Evolutionary conservation across 1,140 invertebrate genomes (phyloP).

Genomic region (Bombus soroeensis): DNA sequence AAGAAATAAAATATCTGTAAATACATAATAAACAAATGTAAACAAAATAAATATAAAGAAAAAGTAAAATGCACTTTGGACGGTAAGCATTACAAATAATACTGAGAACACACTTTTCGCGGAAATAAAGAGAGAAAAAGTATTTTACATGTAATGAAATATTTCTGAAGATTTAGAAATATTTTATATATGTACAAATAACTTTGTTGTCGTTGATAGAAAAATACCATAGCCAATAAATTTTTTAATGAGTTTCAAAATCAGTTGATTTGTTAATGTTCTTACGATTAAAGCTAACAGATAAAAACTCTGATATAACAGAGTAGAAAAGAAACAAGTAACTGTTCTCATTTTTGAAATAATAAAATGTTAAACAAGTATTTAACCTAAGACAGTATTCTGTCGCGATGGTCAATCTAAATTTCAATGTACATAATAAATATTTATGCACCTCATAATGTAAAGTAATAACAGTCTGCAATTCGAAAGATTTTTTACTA

Average conservation of each 20-base stretch:
- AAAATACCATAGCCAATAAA: not conserved
- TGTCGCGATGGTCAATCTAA: slow-evolving; percentile 15
- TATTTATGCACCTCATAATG: slow-evolving; percentile 36
- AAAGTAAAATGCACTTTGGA: slow-evolving; percentile 75
- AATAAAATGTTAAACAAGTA: not conserved
- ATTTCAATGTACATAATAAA: slow-evolving; percentile 43
- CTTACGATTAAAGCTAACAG: not conserved
- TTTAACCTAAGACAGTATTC: not conserved
- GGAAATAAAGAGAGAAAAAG: slow-evolving; percentile 37
- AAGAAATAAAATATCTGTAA: slow-evolving; percentile 65
- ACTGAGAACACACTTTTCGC: slow-evolving; percentile 59
- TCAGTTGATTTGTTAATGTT: not conserved
- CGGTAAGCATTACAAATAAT: slow-evolving; percentile 78
- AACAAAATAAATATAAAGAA: slow-evolving; percentile 70
- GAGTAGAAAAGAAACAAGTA: not conserved
- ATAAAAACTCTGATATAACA: not conserved
- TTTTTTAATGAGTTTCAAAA: slow-evolving; percentile 13
- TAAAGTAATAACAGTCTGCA: slow-evolving; percentile 33
- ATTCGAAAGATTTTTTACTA: slow-evolving; percentile 24
- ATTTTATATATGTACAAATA: slow-evolving; percentile 48
- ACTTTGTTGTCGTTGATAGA: slow-evolving; percentile 21
- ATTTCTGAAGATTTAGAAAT: slow-evolving; percentile 46
- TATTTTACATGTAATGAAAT: slow-evolving; percentile 45
- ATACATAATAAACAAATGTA: slow-evolving; percentile 69
- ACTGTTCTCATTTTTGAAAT: slow-evolving; percentile 10